A percentile compares a stretch with the other conserved stretches of the same genome.
These are phyloP conservation scores for Diadumene lineata DNA, from an alignment of 92 coral and sea anemone genomes.

Conservation along the genomic window DNA sequence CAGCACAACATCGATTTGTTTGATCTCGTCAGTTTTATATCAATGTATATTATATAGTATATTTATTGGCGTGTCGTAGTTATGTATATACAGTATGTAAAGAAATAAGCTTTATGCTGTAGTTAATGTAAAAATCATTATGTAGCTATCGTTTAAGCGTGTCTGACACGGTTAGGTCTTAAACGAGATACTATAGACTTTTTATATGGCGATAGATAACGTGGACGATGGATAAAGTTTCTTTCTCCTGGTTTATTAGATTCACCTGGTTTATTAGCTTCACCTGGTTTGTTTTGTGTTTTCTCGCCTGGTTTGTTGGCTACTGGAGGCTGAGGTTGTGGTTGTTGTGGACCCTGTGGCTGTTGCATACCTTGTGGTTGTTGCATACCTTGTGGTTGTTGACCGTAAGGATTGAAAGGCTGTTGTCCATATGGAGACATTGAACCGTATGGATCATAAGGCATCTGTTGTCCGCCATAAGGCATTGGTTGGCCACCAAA, in stretches of 20 bases:
- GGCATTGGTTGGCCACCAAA: constrained; percentile 8
- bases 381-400: constrained; percentile 33
- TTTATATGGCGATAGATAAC: constrained; percentile 18
- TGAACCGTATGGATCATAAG: constrained; percentile 6
- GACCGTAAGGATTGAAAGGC: constrained; percentile 33
- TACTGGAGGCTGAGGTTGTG: constrained; percentile 23
- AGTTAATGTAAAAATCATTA: neutral
- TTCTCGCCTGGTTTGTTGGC: constrained; percentile 28
- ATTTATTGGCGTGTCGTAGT: neutral
- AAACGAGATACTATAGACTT: constrained; percentile 21
- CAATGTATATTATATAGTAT: neutral
- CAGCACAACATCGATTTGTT: neutral
- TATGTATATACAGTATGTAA: constrained; percentile 1
- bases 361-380: constrained; percentile 39
- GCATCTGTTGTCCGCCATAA: neutral
- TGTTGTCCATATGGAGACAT: constrained; percentile 18
- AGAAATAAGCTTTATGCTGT: neutral
- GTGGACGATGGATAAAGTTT: constrained; percentile 1
- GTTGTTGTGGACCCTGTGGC: neutral
- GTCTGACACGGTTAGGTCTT: neutral
- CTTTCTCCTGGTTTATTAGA: neutral
- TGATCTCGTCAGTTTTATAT: constrained; percentile 13
- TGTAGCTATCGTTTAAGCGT: constrained; percentile 8
- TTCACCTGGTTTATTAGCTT: constrained; percentile 1
- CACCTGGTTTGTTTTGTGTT: constrained; percentile 16